These are phyloP conservation scores for Ladona fulva DNA, from an alignment of 1,140 invertebrate species.

Conservation along the genomic window DNA sequence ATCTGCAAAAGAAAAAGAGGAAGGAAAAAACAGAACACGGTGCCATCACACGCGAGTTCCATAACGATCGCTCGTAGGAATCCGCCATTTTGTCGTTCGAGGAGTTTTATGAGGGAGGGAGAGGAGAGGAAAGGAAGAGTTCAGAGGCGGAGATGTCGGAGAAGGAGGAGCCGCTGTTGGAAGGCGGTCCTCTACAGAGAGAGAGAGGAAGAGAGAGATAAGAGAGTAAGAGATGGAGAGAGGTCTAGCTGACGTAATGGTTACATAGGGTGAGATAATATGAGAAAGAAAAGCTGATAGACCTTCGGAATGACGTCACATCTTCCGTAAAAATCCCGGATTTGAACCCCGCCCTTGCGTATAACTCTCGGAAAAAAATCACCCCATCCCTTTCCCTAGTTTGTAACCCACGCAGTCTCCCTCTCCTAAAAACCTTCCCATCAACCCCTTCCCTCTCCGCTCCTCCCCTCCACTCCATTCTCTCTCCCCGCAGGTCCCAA, in stretches of 20 bases:
- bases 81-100: background rate
- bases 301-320: background rate
- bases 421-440: background rate
- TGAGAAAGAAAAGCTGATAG: background rate
- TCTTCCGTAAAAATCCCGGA: background rate
- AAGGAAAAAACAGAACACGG: too few relatives aligned
- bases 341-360: slow-evolving; percentile 1
- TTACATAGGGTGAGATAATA: background rate
- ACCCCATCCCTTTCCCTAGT: background rate
- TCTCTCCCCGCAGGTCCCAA: slow-evolving; percentile 1
- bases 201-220: background rate
- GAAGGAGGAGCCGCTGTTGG: slow-evolving; percentile 11
- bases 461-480: background rate
- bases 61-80: background rate
- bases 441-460: background rate
- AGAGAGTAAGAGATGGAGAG: background rate
- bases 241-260: background rate
- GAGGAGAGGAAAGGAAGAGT: background rate
- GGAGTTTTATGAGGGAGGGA: background rate
- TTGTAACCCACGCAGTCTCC: too few relatives aligned
- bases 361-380: background rate
- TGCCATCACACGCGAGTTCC: background rate
- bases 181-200: background rate
- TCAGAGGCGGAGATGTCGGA: background rate
- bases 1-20: too few relatives aligned